Conservation (phyloP, 2,113 vertebrate species). For the Serranochromis macrocephalus region DNA sequence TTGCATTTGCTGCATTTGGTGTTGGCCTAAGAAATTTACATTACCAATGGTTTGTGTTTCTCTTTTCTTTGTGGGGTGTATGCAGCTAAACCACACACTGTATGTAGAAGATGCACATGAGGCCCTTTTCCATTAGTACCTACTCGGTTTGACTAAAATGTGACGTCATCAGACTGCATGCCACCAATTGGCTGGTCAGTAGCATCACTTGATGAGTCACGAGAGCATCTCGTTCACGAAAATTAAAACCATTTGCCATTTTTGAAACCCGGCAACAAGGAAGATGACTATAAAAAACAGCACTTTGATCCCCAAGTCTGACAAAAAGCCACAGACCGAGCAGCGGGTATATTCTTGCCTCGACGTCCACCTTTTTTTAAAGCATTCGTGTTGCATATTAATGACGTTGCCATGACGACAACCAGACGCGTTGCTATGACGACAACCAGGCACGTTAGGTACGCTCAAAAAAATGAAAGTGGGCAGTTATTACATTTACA, state of each 20-base stretch:
- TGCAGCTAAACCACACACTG: fast-evolving
- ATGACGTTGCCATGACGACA: fast-evolving
- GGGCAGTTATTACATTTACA: fast-evolving
- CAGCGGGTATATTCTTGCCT: not conserved
- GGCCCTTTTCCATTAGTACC: not conserved
- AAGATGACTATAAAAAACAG: not conserved
- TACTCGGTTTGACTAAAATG: not conserved
- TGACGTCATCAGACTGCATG: not conserved
- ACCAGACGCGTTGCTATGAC: not conserved
- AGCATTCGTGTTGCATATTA: fast-evolving
- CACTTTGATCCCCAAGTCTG: fast-evolving
- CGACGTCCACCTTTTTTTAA: fast-evolving
- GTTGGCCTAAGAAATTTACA: not conserved
- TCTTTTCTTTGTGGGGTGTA: fast-evolving
- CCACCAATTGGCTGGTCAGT: not conserved
- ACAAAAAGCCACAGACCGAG: not conserved
- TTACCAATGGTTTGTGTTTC: fast-evolving
- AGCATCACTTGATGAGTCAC: not conserved
- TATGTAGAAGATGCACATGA: not conserved
- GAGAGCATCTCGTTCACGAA: fast-evolving
- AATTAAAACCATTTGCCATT: fast-evolving
- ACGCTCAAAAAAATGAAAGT: fast-evolving
- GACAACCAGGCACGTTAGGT: fast-evolving
- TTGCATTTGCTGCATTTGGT: not conserved
- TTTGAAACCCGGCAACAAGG: not conserved